Conservation (phyloP, 2,113 vertebrate species). For the Clarias magur region DNA sequence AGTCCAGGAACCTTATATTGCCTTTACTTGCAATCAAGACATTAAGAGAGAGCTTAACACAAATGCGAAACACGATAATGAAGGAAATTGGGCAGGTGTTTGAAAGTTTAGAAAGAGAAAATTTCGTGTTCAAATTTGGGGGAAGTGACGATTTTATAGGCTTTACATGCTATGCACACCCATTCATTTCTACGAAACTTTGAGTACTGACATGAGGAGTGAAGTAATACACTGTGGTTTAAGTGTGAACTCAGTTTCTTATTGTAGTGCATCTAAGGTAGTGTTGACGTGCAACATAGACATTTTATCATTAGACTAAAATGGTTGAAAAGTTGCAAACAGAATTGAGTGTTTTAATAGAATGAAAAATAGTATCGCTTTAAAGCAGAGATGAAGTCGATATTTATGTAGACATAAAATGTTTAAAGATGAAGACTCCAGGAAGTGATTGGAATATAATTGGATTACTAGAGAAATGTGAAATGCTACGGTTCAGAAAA, state of each 20-base stretch:
- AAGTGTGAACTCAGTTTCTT: not conserved
- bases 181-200: not conserved
- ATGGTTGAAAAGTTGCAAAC: too few species aligned
- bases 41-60: not conserved
- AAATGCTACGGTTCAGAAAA: not conserved
- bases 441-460: not conserved
- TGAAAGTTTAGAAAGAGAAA: not conserved
- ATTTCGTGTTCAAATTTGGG: not conserved
- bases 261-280: too few species aligned
- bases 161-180: too few species aligned
- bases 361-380: not conserved
- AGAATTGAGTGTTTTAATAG: not conserved
- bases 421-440: not conserved
- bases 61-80: not conserved
- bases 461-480: not conserved
- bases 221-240: not conserved
- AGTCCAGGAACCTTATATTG: not conserved
- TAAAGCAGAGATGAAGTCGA: not conserved
- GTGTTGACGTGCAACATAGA: too few species aligned
- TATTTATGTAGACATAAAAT: not conserved
- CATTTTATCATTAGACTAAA: too few species aligned
- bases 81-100: not conserved
- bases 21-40: not conserved
- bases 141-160: not conserved
- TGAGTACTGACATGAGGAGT: not conserved